Evolutionary conservation across 2,113 vertebrate genomes (phyloP).

Genomic region (Malurus elegans): DNA sequence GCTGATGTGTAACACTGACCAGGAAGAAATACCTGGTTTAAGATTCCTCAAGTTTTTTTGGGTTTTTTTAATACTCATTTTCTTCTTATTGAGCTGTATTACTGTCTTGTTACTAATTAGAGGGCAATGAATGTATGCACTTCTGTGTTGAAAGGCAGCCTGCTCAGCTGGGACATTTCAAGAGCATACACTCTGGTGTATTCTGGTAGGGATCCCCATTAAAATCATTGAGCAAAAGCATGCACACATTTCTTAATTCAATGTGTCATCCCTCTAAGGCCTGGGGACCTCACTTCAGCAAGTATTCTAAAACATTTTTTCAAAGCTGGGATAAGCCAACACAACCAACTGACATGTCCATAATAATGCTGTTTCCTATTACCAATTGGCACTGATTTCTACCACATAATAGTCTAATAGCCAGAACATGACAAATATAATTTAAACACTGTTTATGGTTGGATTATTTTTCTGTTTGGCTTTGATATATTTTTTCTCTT

Average conservation of each 20-base stretch:
- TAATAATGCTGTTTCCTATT: neutral
- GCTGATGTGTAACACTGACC: neutral
- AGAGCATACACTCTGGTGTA: neutral
- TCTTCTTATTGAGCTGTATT: neutral
- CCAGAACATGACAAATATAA: neutral
- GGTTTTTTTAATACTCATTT: neutral
- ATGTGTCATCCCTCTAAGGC: constrained; percentile 28
- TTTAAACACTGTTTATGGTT: neutral
- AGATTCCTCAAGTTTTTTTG: neutral
- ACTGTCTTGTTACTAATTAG: neutral
- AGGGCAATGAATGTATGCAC: neutral
- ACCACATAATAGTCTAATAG: neutral
- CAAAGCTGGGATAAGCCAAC: neutral
- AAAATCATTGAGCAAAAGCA: constrained; percentile 24
- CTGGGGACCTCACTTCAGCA: constrained; percentile 23
- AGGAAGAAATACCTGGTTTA: neutral
- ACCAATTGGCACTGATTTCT: neutral
- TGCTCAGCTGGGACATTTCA: neutral
- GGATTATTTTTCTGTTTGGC: neutral
- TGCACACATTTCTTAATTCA: constrained; percentile 31
- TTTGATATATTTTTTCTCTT: neutral
- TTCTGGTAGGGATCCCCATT: constrained; percentile 22
- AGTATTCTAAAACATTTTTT: constrained; percentile 10
- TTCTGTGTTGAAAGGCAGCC: neutral
- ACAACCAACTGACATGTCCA: neutral